These are phyloP conservation scores for Scaptomyza pallida DNA, from an alignment of 1,140 invertebrate species.

Conservation along the genomic window DNA sequence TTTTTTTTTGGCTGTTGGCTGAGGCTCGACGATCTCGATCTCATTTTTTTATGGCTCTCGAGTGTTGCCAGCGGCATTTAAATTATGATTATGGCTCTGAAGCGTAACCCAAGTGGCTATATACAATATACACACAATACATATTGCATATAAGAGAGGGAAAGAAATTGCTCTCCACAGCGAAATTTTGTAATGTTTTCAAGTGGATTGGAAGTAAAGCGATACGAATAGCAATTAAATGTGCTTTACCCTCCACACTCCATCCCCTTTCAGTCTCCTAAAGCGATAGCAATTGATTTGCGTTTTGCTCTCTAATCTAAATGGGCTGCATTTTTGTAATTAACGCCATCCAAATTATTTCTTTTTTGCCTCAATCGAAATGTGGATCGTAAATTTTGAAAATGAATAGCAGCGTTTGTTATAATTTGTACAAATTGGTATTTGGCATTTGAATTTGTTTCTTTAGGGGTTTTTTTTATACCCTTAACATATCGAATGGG, in stretches of 20 bases:
- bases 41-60: conserved; percentile 37
- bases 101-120: conserved; percentile 46
- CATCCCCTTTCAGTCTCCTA: neutral
- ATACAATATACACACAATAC: neutral
- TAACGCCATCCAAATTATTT: conserved; percentile 54
- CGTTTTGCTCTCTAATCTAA: conserved; percentile 46
- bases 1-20: conserved; percentile 1
- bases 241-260: neutral
- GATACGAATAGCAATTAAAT: conserved; percentile 36
- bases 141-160: too few species aligned
- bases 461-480: neutral
- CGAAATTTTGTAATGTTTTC: conserved; percentile 12
- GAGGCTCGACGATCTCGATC: conserved; percentile 36
- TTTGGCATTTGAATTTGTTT: neutral
- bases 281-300: conserved; percentile 34
- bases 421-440: conserved; percentile 9
- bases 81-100: conserved; percentile 54
- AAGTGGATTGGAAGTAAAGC: conserved; percentile 24
- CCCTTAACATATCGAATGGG: too few species aligned
- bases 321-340: conserved; percentile 51
- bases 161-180: neutral
- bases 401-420: conserved; percentile 41
- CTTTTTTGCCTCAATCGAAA: conserved; percentile 14
- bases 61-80: conserved; percentile 48
- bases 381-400: conserved; percentile 29